Evolutionary conservation across 2,797 vertebrate species (phyloP), one percentile per base, ranked within the genome.

Genomic region (Pagetopsis macropterus): DNA sequence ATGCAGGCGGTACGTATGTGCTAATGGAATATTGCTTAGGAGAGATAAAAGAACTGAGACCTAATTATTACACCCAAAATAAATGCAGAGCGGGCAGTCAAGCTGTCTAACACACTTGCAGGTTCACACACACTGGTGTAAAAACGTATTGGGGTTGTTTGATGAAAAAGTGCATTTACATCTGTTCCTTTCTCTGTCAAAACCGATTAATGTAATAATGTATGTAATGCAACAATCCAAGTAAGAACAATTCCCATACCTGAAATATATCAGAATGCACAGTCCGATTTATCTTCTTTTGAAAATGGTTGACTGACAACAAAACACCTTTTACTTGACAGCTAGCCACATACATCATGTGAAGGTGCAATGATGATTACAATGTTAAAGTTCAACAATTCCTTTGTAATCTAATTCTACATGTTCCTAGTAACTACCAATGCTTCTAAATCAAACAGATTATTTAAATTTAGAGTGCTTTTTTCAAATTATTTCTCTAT

Each of bases 31-130:
- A 58, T 66, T 63, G 70, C 76, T 87, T 41, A 43, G 64, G 75
- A 52, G 23, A 83, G 86, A 83, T 84, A 80, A 83, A 67, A 79
- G 56, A 66, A 65, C 49, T 45, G 56, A 76, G 50, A 58, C 16
- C 64, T 84, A 79, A 89, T 87, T 87, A 85, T 78, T 73, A 62
- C 7, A 16, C 61, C 56, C 65, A 60, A 66, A 81, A 66, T 16
- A 56, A 65, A 59, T 70, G 45, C 40, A 68, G 48, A 44, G 37
- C 52, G 31, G 69, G 40, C 65, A 56, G 48, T 78, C 59, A 50
- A 65, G 70, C 62, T 70, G 67, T 77, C 50, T 61, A 37, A 76
- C 70, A 58, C 46, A 45, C 43, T 69, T 43, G 0, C 37, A 54
- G 52, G 55, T 80, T 85, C 15, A 62, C 8, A 27, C 37, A 27